Percentiles rank a stretch among this genome's conserved stretches.
phyloP scores from a whole-genome alignment of 2,888 invertebrate species.

The Cheiracanthium punctorium region DNA sequence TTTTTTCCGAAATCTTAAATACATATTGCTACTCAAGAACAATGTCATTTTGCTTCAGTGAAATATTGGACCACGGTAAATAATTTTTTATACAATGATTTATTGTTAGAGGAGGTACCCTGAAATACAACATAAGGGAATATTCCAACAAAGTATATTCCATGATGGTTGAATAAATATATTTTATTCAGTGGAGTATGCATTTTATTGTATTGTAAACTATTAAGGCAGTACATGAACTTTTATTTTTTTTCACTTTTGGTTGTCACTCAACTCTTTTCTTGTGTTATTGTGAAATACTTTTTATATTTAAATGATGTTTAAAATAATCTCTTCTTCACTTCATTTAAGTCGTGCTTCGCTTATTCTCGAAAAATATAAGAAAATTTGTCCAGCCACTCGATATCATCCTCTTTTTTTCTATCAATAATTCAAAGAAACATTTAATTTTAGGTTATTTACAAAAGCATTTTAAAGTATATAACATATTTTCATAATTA shows the following conservation, averaged over 20 bases:
- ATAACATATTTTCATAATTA: no score
- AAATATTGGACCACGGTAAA: conserved; percentile 38
- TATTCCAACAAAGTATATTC: conserved; percentile 65
- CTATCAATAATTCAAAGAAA: no score
- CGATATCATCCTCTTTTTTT: no score
- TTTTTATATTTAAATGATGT: not conserved
- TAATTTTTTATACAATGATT: conserved; percentile 36
- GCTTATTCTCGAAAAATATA: no score
- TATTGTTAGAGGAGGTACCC: conserved; percentile 37
- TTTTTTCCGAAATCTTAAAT: no score
- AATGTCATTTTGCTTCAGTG: not conserved
- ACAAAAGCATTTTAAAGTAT: no score
- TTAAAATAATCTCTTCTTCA: not conserved
- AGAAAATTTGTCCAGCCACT: no score
- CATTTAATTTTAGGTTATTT: no score
- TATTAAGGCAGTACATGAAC: not conserved
- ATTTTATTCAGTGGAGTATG: not conserved
- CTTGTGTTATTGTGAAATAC: not conserved
- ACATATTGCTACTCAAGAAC: no score
- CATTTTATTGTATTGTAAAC: not conserved
- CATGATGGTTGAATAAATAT: conserved; percentile 23
- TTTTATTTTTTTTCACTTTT: not conserved
- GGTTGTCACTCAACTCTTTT: not conserved
- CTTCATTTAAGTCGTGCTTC: not conserved
- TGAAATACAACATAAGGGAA: conserved; percentile 69